Evolutionary conservation across 64 coral and sea anemone genomes (phyloP), one percentile per base, ranked within the genome.

Genomic region (Acropora yongei): DNA sequence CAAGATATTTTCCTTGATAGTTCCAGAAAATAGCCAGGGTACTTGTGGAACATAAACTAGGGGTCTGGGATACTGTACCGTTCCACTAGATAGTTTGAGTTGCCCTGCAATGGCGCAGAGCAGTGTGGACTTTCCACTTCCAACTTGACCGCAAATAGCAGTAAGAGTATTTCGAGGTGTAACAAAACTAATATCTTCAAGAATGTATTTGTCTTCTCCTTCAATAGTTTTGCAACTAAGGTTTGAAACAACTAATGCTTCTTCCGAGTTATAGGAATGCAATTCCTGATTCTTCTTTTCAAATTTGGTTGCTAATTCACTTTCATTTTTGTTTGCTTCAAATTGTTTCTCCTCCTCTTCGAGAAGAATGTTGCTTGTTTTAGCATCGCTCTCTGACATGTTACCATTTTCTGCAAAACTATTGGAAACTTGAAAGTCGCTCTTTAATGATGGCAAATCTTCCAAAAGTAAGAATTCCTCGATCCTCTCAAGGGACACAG

Each of bases 11-110:
- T 80, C 78, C 30, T 49, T 80, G 49, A 80, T 55, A 2, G 78
- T 80, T 57, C 78, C 83, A 86, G 83, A 86, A 12, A 86, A 86
- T 4, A 80, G n/a, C 78, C 78, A 80, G n/a, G 78, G 48, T 57
- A 57, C 50, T 53, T 80, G 78, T 3, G 78, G 78, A 6, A 80
- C 18, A n/a, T 80, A 80, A 30, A 30, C 30, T 30, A 30, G 30
- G 30, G 30, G 30, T 30, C 30, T 30, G 30, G 30, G 30, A 30
- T 30, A 30, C 30, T 30, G 30, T 30, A 30, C 30, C 30, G 30
- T 30, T 30, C 30, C 30, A 30, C 30, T 30, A 30, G 30, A 30
- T 30, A 30, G 30, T 30, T 30, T 30, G 30, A 30, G 30, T 30
- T 30, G 30, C 30, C 30, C 30, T 30, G 30, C 30, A 30, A 30